These are phyloP conservation scores for Cephus pygmeus DNA, from an alignment of 2,888 invertebrate species.

Conservation along the genomic window DNA sequence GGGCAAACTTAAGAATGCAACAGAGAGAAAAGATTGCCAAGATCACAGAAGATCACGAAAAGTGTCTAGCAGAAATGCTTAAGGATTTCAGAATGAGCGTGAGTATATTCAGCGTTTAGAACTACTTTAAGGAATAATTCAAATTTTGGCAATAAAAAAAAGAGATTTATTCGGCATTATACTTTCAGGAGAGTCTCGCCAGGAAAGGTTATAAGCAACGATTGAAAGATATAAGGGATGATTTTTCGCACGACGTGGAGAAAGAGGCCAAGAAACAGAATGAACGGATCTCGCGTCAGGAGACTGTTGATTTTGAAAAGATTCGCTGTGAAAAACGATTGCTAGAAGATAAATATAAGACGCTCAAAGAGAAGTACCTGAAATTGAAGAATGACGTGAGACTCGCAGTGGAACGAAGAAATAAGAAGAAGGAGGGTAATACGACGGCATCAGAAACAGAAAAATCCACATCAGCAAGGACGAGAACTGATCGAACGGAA, in stretches of 20 bases:
- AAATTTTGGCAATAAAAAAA: not conserved
- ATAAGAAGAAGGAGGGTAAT: slow-evolving; percentile 68
- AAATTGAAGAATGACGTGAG: slow-evolving; percentile 84
- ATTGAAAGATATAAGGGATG: slow-evolving; percentile 73
- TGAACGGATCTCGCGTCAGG: slow-evolving; percentile 52
- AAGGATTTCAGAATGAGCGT: slow-evolving; percentile 75
- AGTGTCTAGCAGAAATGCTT: slow-evolving; percentile 57
- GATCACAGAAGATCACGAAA: slow-evolving; percentile 63
- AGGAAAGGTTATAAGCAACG: slow-evolving; percentile 77
- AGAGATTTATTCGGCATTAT: not conserved
- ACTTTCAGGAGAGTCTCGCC: slow-evolving; percentile 74
- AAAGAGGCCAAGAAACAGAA: slow-evolving; percentile 63
- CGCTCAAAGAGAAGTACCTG: slow-evolving; percentile 84
- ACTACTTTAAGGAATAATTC: not conserved
- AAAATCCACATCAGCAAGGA: slow-evolving; percentile 74
- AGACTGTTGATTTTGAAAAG: slow-evolving; percentile 70
- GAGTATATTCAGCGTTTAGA: slow-evolving; percentile 35
- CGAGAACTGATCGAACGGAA: slow-evolving; percentile 72
- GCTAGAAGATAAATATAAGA: slow-evolving; percentile 82
- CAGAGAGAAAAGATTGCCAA: slow-evolving; percentile 59
- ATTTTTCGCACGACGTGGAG: slow-evolving; percentile 71
- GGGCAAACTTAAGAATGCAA: slow-evolving; percentile 48
- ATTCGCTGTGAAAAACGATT: slow-evolving; percentile 77
- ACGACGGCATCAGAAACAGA: slow-evolving; percentile 85
- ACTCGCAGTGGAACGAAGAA: slow-evolving; percentile 80